Percentiles rank a stretch among this genome's conserved stretches.
Evolutionary conservation across 2,113 vertebrate species (phyloP).

Genomic region (Arothron firmamentum): DNA sequence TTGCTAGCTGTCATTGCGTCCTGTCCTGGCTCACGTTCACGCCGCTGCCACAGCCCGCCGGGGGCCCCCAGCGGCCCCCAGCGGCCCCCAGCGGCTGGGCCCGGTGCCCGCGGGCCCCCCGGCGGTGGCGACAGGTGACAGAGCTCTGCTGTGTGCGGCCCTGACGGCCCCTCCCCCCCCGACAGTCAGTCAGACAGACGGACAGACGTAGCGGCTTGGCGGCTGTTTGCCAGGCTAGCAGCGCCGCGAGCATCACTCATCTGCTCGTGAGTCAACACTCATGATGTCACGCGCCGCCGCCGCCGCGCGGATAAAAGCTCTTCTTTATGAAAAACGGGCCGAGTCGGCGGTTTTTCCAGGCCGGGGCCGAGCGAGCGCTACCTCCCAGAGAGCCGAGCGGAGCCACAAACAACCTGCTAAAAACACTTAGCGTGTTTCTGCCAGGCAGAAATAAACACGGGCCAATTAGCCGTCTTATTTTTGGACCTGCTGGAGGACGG

Average conservation of each 20-base stretch:
- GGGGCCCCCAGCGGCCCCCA: slow-evolving; percentile 2
- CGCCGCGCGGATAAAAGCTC: slow-evolving; percentile 71
- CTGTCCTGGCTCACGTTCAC: too few relatives aligned
- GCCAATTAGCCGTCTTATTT: slow-evolving; percentile 70
- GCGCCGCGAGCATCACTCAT: slow-evolving; percentile 76
- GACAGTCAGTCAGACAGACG: slow-evolving; percentile 26
- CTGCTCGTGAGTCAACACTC: slow-evolving; percentile 73
- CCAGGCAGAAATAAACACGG: slow-evolving; percentile 70
- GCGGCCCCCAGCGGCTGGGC: slow-evolving; percentile 40
- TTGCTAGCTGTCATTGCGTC: too few relatives aligned
- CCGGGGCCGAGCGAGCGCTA: slow-evolving; percentile 51
- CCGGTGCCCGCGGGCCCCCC: slow-evolving; percentile 37
- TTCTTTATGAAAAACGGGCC: slow-evolving; percentile 71
- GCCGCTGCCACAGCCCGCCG: too few relatives aligned
- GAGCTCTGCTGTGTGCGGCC: slow-evolving; percentile 68
- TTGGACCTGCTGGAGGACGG: too few relatives aligned
- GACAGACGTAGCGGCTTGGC: slow-evolving; percentile 46
- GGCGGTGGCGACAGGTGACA: slow-evolving; percentile 73
- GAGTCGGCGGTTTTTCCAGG: slow-evolving; percentile 67
- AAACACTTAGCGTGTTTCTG: slow-evolving; percentile 66
- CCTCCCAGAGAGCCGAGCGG: slow-evolving; percentile 70
- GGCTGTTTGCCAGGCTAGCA: slow-evolving; percentile 59
- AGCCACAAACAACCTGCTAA: slow-evolving; percentile 73
- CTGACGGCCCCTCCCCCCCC: slow-evolving; percentile 47
- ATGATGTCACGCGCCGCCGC: slow-evolving; percentile 72